These are phyloP conservation scores for Nomada hirtipes DNA, from an alignment of 2,888 invertebrate species.

Conservation along the genomic window DNA sequence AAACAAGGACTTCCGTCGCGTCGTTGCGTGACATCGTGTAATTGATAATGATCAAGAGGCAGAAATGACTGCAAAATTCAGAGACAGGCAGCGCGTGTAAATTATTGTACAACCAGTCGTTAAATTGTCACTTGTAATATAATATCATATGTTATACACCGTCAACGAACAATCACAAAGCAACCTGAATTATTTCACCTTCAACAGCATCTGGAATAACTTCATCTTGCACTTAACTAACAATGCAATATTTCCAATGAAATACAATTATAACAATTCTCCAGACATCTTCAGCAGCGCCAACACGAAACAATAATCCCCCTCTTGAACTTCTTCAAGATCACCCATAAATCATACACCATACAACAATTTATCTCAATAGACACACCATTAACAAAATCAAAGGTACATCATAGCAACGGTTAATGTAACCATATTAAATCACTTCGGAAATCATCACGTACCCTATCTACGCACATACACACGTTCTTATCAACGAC, in stretches of 20 bases:
- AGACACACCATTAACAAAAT: too few relatives aligned
- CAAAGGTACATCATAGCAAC: not conserved
- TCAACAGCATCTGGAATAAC: not conserved
- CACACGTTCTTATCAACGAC: conserved; percentile 1
- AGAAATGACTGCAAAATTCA: not conserved
- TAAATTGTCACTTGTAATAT: conserved; percentile 6
- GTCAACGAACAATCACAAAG: not conserved
- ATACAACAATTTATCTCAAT: too few relatives aligned
- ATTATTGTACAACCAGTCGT: conserved; percentile 17
- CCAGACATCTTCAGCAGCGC: not conserved
- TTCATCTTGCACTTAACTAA: not conserved
- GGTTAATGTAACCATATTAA: not conserved
- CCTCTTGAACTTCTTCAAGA: not conserved
- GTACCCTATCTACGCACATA: conserved; percentile 3
- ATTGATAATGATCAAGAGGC: conserved; percentile 20
- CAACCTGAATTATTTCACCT: not conserved
- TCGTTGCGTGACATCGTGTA: conserved; percentile 4
- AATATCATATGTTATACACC: not conserved
- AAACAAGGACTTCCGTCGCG: not conserved
- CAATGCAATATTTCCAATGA: not conserved
- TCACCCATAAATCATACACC: too few relatives aligned
- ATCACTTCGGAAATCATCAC: not conserved
- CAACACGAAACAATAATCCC: not conserved
- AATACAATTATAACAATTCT: not conserved
- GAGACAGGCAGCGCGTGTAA: conserved; percentile 6